Evolutionary conservation across 2,797 vertebrate genomes (phyloP), one percentile per base, ranked within the genome.

Genomic region (Helicolenus hilgendorfi): DNA sequence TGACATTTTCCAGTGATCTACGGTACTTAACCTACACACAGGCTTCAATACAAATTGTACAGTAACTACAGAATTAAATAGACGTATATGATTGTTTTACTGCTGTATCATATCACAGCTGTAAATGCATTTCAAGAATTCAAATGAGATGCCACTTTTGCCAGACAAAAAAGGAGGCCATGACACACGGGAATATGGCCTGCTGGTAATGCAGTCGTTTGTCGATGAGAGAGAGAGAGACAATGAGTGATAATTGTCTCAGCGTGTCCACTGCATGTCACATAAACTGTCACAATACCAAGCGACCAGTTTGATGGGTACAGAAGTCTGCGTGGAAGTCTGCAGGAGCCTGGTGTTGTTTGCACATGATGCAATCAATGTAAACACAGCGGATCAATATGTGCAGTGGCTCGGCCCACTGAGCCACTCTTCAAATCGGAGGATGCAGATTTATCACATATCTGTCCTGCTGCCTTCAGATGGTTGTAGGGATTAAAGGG

Each of bases 361-460:
- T 88, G 74, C 62, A 71, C 15, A 4, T 6, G 72, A 71, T 86
- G 89, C 71, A 86, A 85, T 87, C 79, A 64, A 56, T 83, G 73
- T 55, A 82, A 86, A 83, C 81, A 81, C 77, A 58, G 69, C 68
- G 18, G 58, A 77, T 88, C 85, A 38, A 53, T 84, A 72, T 56
- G 67, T 11, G 38, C 41, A 55, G 14, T 3, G 65, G 26, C 77
- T 84, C 67, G 72, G 55, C 49, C 68, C 59, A 56, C 38, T 60
- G 31, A 29, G 13, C 53, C 45, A 24, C 77, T 71, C 79, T 80
- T 83, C 24, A 79, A 41, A 79, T 5, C 55, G 33, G 33, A 76
- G 38, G 55, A 76, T 79, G 20, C 59, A 63, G 45, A 84, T 89
- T 81, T 60, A 87, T 87, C 55, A 29, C 65, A 20, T 29, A 56